Evolutionary conservation across 1,140 invertebrate genomes (phyloP), one percentile per base, ranked within the genome.

Genomic region (Diorhabda carinulata): DNA sequence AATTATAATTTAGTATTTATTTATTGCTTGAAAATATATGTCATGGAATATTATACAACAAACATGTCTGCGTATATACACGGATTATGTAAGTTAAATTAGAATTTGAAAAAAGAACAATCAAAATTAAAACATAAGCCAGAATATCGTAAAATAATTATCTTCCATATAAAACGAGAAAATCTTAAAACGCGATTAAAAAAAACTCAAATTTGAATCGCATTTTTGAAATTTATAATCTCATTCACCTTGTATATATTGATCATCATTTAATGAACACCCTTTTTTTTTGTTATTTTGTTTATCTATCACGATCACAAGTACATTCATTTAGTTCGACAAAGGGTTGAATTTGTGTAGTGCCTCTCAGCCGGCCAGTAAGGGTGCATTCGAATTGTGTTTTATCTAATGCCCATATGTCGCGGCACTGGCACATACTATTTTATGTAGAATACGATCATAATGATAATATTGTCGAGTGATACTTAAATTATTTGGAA

Each of bases 301-400:
- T 72, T 72, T 72, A 72, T 69, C 67, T 69, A 65, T 64, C 70
- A 72, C 70, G 70, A 68, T 70, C 66, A 45, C 62, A 70, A 67
- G 70, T 68, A 52, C 70, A 41, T 68, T 72, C 43, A 58, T 69
- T 69, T 72, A 65, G 62, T 41, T 45, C 59, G 64, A 72, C 67
- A 72, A 72, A 69, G 61, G 70, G 67, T 67, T 66, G 70, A 69
- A 57, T 58, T 45, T 63, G 40, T 65, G 69, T 69, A 72, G 70
- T 69, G 70, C 52, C 61, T 59, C 63, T 64, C 57, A n/a, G 6
- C 47, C n/a, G 4, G 6, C 41, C 25, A 5, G 41, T 61, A 60
- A 66, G 64, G 69, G 69, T 68, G 67, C 47, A 6, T n/a, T n/a
- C 61, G 59, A 68, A 9, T 63, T 43, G 59, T 66, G 44, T 66